Evolutionary conservation across 2,888 invertebrate genomes (phyloP), one percentile per base, ranked within the genome.

Genomic region (Macrophya annulata): DNA sequence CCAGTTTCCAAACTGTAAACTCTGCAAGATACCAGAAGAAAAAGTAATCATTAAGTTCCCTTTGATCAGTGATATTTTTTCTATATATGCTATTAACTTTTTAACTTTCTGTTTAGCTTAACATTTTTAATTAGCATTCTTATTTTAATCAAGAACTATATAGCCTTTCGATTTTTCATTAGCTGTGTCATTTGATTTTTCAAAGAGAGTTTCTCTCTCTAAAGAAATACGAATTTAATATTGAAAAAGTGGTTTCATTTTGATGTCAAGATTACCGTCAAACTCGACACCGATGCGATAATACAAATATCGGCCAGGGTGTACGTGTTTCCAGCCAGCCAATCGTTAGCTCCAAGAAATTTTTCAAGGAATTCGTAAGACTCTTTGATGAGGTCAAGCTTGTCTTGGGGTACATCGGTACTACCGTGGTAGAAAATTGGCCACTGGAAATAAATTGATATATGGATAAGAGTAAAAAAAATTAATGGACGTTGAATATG

Each of bases 321-420:
- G 83, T 89, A 91, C 9, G 87, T 84, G 85, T 89, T 87, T 0
- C 89, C 90, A 6, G 85, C 88, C 9, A 91, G 85, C 90, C 90
- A 91, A 21, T 89, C 86, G 43, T 87, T 88, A 6, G 90, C 89
- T 59, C 92, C 87, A 12, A 94, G 88, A 84, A 93, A 92, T 12
- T 89, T 91, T 65, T 94, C 92, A 65, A 94, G 86, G n/a, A 91
- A 89, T 6, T 85, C 91, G 84, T 92, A 94, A 2, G 92, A 92
- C 55, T 90, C 90, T 17, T 91, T 89, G 21, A 93, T 89, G 6
- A 89, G 76, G n/a, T 93, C 89, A 59, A 93, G 59, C 0, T 92
- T 91, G 55, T 92, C 91, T 4, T 87, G 79, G 48, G 92, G 87
- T 1, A 92, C 88, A 40, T 90, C 89, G 0, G 85, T 90, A 84